Conservation (phyloP, 2,888 invertebrate species). For the Tetramorium bicarinatum region DNA sequence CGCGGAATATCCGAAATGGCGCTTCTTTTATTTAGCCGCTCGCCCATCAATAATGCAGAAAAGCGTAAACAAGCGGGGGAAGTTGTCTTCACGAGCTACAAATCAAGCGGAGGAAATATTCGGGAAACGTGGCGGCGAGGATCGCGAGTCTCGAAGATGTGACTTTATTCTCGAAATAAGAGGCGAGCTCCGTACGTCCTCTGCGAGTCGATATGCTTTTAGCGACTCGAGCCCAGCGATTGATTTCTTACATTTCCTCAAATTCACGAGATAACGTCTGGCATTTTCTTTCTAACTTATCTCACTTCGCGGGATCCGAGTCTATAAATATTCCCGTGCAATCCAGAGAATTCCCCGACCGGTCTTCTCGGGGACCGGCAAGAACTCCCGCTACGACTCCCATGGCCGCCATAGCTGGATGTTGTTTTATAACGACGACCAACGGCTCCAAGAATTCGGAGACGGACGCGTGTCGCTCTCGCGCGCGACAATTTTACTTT, state of each 20-base stretch:
- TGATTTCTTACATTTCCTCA: not conserved
- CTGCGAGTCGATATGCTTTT: not conserved
- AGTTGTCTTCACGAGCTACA: not conserved
- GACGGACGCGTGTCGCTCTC: not conserved
- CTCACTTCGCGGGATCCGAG: conserved; percentile 17
- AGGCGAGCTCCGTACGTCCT: not conserved
- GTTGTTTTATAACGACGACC: conserved; percentile 5
- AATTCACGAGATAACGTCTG: conserved; percentile 4
- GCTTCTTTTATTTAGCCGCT: conserved; percentile 14
- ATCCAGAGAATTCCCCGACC: conserved; percentile 37
- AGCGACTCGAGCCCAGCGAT: not conserved
- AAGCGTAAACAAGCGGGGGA: not conserved
- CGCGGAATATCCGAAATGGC: not conserved
- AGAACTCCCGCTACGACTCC: conserved; percentile 36
- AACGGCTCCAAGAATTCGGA: not conserved
- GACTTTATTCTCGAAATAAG: not conserved
- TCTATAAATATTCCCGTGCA: conserved; percentile 44
- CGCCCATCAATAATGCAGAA: conserved; percentile 16
- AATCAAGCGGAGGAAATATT: not conserved
- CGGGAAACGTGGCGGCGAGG: not conserved
- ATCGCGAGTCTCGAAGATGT: not conserved
- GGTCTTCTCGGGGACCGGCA: conserved; percentile 15
- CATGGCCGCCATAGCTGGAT: conserved; percentile 18
- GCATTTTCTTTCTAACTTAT: conserved; percentile 33
- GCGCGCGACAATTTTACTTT: not conserved